Conservation (phyloP, 2,113 vertebrate genomes). For the Muntiacus reevesi region DNA sequence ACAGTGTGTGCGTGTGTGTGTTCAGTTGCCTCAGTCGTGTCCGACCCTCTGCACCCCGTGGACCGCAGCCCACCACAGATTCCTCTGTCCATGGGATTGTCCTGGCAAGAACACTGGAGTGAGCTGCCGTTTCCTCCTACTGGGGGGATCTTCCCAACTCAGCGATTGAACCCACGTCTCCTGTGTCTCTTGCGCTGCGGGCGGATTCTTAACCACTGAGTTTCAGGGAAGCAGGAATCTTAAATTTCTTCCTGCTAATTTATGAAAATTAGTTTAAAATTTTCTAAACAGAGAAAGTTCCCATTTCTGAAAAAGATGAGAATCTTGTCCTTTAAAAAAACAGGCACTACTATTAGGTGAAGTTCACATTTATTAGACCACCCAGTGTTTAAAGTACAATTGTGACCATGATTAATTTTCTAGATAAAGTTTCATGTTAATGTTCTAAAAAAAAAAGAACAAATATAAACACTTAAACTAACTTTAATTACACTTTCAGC, state of each 20-base stretch:
- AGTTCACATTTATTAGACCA: not conserved
- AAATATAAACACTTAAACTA: not conserved
- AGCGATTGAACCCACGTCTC: not conserved
- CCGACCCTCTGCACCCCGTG: accelerated
- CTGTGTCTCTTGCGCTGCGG: not conserved
- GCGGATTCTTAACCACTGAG: not conserved
- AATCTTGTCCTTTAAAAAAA: not conserved
- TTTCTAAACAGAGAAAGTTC: not conserved
- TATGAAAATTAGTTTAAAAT: not conserved
- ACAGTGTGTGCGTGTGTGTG: not conserved
- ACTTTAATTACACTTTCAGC: not conserved
- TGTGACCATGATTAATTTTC: not conserved
- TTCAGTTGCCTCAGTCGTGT: not conserved
- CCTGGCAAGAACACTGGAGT: not conserved
- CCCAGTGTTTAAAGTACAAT: not conserved
- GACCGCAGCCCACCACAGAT: not conserved
- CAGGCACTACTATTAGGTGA: not conserved
- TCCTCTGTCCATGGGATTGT: not conserved
- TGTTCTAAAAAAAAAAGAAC: not conserved
- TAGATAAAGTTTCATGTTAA: conserved; percentile 7
- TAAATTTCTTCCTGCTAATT: not conserved
- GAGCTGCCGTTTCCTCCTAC: not conserved
- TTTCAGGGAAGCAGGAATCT: not conserved
- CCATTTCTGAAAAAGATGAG: not conserved
- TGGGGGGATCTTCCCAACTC: not conserved